Evolutionary conservation across 2,797 vertebrate species (phyloP).

Genomic region (Premnoplex brunnescens): DNA sequence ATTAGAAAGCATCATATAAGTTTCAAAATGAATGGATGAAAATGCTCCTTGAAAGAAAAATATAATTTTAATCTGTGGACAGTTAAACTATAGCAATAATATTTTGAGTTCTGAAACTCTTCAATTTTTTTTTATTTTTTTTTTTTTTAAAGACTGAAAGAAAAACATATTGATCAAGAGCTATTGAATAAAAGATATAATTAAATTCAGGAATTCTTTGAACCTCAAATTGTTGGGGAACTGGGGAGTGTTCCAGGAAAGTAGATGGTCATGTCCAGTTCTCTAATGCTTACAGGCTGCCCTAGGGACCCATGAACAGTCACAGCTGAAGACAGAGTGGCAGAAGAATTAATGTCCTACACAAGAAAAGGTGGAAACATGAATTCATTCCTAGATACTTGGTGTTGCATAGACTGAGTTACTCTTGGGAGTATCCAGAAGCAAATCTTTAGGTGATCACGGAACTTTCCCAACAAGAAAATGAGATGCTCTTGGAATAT

Average conservation of each 20-base stretch:
- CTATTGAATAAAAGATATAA: not conserved
- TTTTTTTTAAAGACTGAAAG: not conserved
- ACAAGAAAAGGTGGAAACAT: not conserved
- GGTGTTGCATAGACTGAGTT: not conserved
- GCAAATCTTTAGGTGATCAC: not conserved
- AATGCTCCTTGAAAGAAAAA: not conserved
- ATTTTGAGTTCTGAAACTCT: not conserved
- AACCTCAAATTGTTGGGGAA: not conserved
- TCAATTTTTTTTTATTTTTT: not conserved
- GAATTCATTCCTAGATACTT: not conserved
- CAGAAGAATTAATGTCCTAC: not conserved
- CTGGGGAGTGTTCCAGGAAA: not conserved
- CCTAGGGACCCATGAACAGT: not conserved
- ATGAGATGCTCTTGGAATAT: not conserved
- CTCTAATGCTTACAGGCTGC: not conserved
- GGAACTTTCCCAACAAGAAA: not conserved
- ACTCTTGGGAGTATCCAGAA: not conserved
- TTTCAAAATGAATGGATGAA: not conserved
- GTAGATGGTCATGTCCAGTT: not conserved
- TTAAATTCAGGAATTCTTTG: not conserved
- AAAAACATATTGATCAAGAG: not conserved
- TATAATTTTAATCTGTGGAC: not conserved
- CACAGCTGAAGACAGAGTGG: not conserved
- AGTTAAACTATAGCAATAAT: not conserved
- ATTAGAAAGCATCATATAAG: not conserved